A percentile compares a stretch with the other conserved stretches of the same genome.
Evolutionary conservation across 2,113 vertebrate species (phyloP).

Genomic region (Thalassoma bifasciatum): DNA sequence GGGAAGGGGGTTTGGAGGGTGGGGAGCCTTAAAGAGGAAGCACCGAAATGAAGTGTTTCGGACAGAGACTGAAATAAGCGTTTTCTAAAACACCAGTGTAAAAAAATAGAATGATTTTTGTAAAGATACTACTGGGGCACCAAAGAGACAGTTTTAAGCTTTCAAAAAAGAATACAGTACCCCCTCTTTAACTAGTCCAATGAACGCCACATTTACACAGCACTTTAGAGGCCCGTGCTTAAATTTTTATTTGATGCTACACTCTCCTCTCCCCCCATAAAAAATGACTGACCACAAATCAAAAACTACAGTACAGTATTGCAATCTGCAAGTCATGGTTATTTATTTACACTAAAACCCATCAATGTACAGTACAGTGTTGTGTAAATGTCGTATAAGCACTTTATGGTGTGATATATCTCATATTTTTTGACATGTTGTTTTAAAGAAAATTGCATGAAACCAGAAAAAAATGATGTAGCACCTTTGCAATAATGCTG

Average conservation of each 20-base stretch:
- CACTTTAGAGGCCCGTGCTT: no score
- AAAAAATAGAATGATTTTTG: no score
- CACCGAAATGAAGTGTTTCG: no score
- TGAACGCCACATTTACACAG: no score
- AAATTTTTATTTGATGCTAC: neutral
- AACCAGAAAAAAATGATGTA: constrained; percentile 73
- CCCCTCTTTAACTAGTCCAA: no score
- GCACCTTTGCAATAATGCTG: constrained; percentile 79
- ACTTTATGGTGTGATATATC: constrained; percentile 75
- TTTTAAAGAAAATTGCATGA: constrained; percentile 55
- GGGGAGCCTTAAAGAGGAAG: no score
- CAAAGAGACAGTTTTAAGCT: no score
- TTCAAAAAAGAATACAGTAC: no score
- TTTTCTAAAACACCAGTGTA: no score
- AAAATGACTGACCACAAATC: constrained; percentile 17
- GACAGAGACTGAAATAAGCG: no score
- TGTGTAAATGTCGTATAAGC: constrained; percentile 67
- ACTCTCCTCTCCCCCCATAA: neutral
- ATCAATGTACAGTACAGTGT: constrained; percentile 69
- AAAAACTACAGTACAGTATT: constrained; percentile 37
- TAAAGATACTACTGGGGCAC: no score
- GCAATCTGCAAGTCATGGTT: constrained; percentile 53
- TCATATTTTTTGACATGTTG: constrained; percentile 51
- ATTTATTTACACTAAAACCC: constrained; percentile 80
- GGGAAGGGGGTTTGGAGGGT: no score